Evolutionary conservation across 2,888 invertebrate genomes (phyloP).

Genomic region (Lepetodrilus schrolli): DNA sequence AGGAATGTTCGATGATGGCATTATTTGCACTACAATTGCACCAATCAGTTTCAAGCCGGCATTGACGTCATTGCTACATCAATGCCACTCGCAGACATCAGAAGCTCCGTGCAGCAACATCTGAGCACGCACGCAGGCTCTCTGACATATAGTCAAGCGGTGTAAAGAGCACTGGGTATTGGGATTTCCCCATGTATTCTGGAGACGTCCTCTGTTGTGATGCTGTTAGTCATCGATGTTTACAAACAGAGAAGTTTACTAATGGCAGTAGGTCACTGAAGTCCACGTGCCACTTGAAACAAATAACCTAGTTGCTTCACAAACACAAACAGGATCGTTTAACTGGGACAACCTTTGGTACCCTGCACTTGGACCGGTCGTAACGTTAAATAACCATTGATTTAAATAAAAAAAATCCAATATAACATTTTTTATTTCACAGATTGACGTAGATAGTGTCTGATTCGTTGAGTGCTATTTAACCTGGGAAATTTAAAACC

Average conservation of each 20-base stretch:
- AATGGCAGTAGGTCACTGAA: neutral
- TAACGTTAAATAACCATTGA: no score
- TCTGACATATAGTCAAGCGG: neutral
- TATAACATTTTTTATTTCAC: no score
- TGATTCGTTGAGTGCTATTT: no score
- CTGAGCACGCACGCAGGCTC: no score
- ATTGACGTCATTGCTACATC: constrained; percentile 16
- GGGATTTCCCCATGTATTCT: constrained; percentile 14
- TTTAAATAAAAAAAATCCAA: no score
- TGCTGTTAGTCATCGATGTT: neutral
- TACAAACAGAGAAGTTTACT: constrained; percentile 8
- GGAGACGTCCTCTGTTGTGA: neutral
- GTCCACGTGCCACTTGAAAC: neutral
- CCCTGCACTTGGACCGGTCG: no score
- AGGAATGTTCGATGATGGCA: neutral
- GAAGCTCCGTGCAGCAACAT: neutral
- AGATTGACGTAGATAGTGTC: no score
- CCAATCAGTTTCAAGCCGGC: constrained; percentile 5
- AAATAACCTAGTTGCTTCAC: no score
- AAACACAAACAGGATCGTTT: no score
- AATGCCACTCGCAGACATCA: constrained; percentile 8
- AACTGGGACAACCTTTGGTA: no score
- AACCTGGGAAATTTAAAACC: no score
- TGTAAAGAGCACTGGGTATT: neutral
- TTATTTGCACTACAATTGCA: constrained; percentile 11